These are phyloP conservation scores for Elgonia sp. DNA, from an alignment of 2,888 invertebrate genomes.

Conservation along the genomic window DNA sequence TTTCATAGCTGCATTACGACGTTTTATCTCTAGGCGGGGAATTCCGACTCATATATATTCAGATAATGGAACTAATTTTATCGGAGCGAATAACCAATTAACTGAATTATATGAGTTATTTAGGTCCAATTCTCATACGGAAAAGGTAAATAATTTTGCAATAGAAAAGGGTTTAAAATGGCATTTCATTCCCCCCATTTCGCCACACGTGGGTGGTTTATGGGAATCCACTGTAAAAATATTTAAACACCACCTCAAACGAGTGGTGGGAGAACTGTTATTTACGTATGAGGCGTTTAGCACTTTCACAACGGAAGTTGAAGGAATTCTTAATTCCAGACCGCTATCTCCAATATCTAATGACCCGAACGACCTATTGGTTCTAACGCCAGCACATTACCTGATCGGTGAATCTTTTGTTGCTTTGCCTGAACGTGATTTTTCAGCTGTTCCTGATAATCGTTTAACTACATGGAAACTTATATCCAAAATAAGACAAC, in stretches of 20 bases:
- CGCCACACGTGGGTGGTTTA: constrained; percentile 60
- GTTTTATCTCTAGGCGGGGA: constrained; percentile 82
- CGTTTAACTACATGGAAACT: background rate
- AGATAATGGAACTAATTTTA: too few relatives aligned
- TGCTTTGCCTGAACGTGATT: constrained; percentile 15
- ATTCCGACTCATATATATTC: constrained; percentile 78
- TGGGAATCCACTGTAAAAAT: background rate
- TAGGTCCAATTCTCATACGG: constrained; percentile 19
- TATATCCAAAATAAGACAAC: background rate
- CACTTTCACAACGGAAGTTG: background rate
- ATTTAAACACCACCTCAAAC: background rate
- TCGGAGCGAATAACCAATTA: constrained; percentile 80
- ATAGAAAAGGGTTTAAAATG: constrained; percentile 42
- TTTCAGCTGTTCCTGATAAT: constrained; percentile 3
- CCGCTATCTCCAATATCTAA: too few relatives aligned
- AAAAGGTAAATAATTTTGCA: constrained; percentile 54
- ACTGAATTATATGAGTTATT: constrained; percentile 64
- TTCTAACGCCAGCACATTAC: too few relatives aligned
- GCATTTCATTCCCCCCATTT: constrained; percentile 62
- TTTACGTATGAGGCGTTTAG: constrained; percentile 20
- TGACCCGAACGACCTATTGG: too few relatives aligned
- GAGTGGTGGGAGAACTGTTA: constrained; percentile 29
- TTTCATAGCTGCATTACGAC: constrained; percentile 81
- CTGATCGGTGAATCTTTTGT: constrained; percentile 19
- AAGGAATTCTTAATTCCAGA: too few relatives aligned